phyloP scores from a whole-genome alignment of 2,113 vertebrate species.

The Paratilapia polleni region DNA sequence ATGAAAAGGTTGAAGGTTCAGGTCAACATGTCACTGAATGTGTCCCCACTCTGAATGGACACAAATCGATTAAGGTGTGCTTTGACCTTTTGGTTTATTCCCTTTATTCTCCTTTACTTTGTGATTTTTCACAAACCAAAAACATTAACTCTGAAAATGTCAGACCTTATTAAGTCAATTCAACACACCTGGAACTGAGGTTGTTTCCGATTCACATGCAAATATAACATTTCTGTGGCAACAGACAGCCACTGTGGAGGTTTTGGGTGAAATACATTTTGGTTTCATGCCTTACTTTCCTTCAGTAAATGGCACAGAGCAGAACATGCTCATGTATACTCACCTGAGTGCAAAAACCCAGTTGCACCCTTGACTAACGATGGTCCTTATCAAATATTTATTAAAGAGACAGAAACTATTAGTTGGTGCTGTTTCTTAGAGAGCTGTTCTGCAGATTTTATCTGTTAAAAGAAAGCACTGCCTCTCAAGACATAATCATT shows the following conservation, averaged over 20 bases:
- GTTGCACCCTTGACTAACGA: not conserved
- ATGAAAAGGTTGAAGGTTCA: conserved; percentile 1
- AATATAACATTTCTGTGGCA: conserved; percentile 1
- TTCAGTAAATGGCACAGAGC: not conserved
- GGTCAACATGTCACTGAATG: not conserved
- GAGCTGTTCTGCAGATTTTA: not conserved
- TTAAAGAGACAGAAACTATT: not conserved
- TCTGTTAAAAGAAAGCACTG: not conserved
- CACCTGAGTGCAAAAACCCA: not conserved
- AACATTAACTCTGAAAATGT: conserved; percentile 20
- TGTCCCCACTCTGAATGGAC: not conserved
- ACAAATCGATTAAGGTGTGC: not conserved
- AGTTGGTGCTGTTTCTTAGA: not conserved
- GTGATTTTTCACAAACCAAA: not conserved
- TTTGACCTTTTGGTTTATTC: not conserved
- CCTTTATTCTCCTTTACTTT: conserved; percentile 1
- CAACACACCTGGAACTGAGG: not conserved
- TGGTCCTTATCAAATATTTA: not conserved
- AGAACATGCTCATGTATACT: rapidly evolving
- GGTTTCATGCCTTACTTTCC: not conserved
- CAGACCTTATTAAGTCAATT: not conserved
- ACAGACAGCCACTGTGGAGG: not conserved
- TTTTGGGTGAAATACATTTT: not conserved
- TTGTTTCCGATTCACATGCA: conserved; percentile 20
- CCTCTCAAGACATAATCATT: not conserved